Conservation (phyloP, 2,888 invertebrate genomes). For the Sinelater perroti region DNA sequence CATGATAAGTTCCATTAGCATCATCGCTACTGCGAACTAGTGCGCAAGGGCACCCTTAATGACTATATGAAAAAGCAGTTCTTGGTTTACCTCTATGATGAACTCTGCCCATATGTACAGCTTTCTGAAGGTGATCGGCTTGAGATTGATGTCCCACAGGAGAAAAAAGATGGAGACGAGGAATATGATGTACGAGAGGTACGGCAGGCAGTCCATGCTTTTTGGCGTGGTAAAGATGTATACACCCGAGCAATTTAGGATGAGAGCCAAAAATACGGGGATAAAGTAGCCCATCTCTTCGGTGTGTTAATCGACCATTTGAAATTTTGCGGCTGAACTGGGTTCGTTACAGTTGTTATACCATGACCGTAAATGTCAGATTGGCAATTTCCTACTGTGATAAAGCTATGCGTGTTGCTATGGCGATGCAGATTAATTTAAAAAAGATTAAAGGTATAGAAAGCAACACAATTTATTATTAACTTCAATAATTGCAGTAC, state of each 20-base stretch:
- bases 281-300: slow-evolving; percentile 51
- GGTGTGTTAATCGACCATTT: background rate
- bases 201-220: slow-evolving; percentile 48
- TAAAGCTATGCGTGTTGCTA: too few relatives aligned
- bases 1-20: slow-evolving; percentile 54
- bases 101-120: slow-evolving; percentile 31
- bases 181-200: slow-evolving; percentile 53
- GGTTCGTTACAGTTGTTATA: background rate
- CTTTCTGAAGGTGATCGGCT: slow-evolving; percentile 51
- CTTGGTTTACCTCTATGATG: slow-evolving; percentile 10
- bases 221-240: slow-evolving; percentile 51
- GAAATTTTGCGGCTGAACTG: background rate
- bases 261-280: slow-evolving; percentile 51
- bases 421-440: too few relatives aligned
- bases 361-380: too few relatives aligned
- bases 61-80: background rate
- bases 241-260: slow-evolving; percentile 49
- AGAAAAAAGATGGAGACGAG: slow-evolving; percentile 51
- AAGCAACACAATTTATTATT: too few relatives aligned
- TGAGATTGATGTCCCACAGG: slow-evolving; percentile 52
- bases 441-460: too few relatives aligned
- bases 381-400: too few relatives aligned
- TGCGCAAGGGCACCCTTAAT: background rate
- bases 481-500: too few relatives aligned
- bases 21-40: slow-evolving; percentile 51